Conservation (phyloP, 2,113 vertebrate species). For the Oryzias woworae region DNA sequence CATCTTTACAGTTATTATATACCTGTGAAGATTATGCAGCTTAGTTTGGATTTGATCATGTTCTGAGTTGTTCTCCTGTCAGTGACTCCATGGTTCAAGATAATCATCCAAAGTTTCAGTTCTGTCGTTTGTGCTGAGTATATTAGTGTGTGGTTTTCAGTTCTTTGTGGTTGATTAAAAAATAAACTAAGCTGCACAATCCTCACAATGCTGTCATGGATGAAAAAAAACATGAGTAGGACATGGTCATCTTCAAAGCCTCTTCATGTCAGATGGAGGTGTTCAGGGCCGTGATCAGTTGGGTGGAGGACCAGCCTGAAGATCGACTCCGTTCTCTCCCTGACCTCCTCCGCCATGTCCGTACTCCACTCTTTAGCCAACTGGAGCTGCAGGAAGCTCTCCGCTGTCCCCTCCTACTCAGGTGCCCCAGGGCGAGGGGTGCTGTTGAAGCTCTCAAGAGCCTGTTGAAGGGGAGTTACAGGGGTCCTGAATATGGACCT, state of each 20-base stretch:
- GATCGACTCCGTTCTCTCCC: constrained; percentile 11
- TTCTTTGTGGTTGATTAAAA: no score
- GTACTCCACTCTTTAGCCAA: constrained; percentile 13
- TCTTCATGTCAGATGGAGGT: constrained; percentile 19
- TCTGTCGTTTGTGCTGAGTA: no score
- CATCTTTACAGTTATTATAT: no score
- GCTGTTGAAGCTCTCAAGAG: background rate
- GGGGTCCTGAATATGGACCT: constrained; percentile 11
- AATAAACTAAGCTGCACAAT: no score
- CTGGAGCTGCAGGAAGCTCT: constrained; percentile 26
- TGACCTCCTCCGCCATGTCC: constrained; percentile 15
- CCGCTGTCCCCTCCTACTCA: constrained; percentile 7
- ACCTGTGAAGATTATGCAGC: no score
- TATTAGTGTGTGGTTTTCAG: no score
- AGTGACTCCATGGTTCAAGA: no score
- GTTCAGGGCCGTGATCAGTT: constrained; percentile 22
- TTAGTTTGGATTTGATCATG: no score
- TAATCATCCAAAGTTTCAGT: no score
- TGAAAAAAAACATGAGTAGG: background rate
- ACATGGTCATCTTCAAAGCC: no score
- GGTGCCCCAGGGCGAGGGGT: background rate
- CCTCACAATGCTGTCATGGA: background rate
- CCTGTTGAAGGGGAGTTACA: constrained; percentile 19
- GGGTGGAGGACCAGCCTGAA: constrained; percentile 28
- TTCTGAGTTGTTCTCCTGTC: no score